Evolutionary conservation across 2,113 vertebrate genomes (phyloP), one percentile per base, ranked within the genome.

Genomic region (Mustela lutreola): DNA sequence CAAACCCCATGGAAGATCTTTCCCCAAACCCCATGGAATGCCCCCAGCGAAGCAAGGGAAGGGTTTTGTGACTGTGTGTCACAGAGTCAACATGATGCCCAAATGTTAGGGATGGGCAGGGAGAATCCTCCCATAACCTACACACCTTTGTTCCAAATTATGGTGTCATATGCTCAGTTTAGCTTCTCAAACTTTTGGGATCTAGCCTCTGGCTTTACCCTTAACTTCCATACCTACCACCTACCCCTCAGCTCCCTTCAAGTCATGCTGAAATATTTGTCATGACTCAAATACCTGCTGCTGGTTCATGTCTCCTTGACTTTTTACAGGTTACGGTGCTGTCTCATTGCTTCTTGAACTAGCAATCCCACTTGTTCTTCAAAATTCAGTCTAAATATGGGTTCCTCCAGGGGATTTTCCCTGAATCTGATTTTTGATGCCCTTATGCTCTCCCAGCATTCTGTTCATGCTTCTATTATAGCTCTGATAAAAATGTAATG

Each of bases 321-420:
- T 22, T 86, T 89, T 21, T 19, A 62, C 21, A 63, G 48, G 82
- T 50, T 48, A 42, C n/a, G 78, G 36, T 36, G 33, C 5, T 73
- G 0, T 79, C 50, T 82, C 33, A 12, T 19, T 88, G 76, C 53
- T 89, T 70, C 80, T 89, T 60, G 78, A 76, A 82, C 39, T 22
- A 92, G 19, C 31, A 87, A 53, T 75, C 31, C 11, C 48, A 33
- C 48, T 16, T 63, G 16, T 58, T 91, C 71, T 88, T 93, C 65
- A 95, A 95, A 63, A 79, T 86, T n/a, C 48, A 88, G 24, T 58
- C 42, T 82, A 76, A 93, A 58, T 78, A 71, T 22, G 67, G 42
- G 26, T n/a, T 75, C 62, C 67, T 89, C 50, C 24, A 22, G 16
- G 28, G 22, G 39, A 71, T 89, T 67, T 95, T 81, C 14, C 33